Conservation (phyloP, 2,888 invertebrate genomes). For the Apotomis capreana region DNA sequence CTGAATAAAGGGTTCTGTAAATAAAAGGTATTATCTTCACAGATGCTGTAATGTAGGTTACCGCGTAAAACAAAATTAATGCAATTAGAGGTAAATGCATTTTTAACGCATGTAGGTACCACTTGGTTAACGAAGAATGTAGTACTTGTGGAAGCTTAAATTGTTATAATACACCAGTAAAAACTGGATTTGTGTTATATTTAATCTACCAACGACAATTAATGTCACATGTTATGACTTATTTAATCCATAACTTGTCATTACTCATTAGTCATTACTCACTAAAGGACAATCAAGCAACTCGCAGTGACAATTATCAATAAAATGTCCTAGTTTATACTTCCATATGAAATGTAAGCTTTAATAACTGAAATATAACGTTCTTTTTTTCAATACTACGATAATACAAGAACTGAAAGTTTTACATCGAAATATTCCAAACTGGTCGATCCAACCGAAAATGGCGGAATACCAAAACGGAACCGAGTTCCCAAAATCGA, state of each 20-base stretch:
- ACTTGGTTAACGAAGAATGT: too few species aligned
- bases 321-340: neutral
- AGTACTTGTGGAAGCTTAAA: neutral
- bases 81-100: too few species aligned
- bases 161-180: neutral
- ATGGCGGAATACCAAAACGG: slow-evolving; percentile 55
- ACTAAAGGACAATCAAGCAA: slow-evolving; percentile 45
- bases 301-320: neutral
- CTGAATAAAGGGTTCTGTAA: too few species aligned
- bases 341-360: neutral
- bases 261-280: slow-evolving; percentile 55
- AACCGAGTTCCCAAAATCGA: slow-evolving; percentile 49
- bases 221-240: slow-evolving; percentile 28
- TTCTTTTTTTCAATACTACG: slow-evolving; percentile 1
- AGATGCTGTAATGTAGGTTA: too few species aligned
- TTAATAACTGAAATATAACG: neutral
- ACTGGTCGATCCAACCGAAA: slow-evolving; percentile 45
- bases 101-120: too few species aligned
- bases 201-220: slow-evolving; percentile 9
- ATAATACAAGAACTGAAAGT: neutral
- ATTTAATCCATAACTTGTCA: slow-evolving; percentile 57
- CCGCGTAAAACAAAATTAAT: too few species aligned
- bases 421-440: slow-evolving; percentile 33
- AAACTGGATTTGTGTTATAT: neutral
- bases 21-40: too few species aligned